phyloP scores from a whole-genome alignment of 2,888 invertebrate genomes.

The Tachina grossa region DNA sequence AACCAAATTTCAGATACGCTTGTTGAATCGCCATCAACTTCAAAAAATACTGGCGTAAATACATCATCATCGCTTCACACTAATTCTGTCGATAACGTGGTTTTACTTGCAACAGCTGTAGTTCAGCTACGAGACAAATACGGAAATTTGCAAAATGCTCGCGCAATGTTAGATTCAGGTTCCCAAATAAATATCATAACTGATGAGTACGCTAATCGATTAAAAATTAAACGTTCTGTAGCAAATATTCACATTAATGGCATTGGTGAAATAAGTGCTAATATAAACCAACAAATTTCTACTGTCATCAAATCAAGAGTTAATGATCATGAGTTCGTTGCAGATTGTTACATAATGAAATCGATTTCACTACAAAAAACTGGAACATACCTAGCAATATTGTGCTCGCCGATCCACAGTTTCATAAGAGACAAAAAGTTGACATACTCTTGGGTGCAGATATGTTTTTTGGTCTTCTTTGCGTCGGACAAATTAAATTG shows the following conservation, averaged over 20 bases:
- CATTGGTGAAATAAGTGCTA: slow-evolving; percentile 7
- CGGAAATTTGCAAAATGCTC: slow-evolving; percentile 18
- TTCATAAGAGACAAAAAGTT: too few relatives aligned
- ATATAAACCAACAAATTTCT: slow-evolving; percentile 12
- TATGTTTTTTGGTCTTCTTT: too few relatives aligned
- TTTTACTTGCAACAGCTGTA: slow-evolving; percentile 29
- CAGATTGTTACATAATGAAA: slow-evolving; percentile 19
- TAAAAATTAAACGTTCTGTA: neutral
- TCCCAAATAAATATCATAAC: slow-evolving; percentile 27
- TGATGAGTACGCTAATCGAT: neutral
- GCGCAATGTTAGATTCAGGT: slow-evolving; percentile 22
- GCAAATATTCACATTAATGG: neutral
- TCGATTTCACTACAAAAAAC: slow-evolving; percentile 26
- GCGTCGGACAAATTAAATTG: slow-evolving; percentile 32
- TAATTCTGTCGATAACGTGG: slow-evolving; percentile 4
- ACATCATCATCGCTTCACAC: too few relatives aligned
- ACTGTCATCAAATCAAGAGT: slow-evolving; percentile 21
- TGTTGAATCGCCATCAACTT: too few relatives aligned
- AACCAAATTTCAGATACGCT: too few relatives aligned
- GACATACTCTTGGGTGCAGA: too few relatives aligned
- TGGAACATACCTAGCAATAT: slow-evolving; percentile 45
- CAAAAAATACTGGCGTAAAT: too few relatives aligned
- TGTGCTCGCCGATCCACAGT: slow-evolving; percentile 44
- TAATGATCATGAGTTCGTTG: slow-evolving; percentile 10
- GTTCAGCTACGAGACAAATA: slow-evolving; percentile 1